These are phyloP conservation scores for Apis dorsata DNA, from an alignment of 1,140 invertebrate species.

Conservation along the genomic window DNA sequence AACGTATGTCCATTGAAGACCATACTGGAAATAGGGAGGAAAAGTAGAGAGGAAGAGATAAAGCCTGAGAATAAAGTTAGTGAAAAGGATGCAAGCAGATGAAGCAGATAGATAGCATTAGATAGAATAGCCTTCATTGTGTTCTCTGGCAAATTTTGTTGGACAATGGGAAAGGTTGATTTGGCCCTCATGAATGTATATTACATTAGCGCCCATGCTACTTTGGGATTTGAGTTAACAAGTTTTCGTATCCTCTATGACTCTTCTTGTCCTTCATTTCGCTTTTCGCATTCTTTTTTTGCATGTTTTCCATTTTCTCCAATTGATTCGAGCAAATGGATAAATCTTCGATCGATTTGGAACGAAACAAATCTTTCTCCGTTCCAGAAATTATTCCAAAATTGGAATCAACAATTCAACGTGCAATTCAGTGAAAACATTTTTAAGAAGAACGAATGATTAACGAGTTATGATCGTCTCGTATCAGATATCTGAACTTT, in stretches of 20 bases:
- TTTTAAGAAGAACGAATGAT: background rate
- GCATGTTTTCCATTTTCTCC: background rate
- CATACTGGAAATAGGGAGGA: background rate
- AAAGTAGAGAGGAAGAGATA: background rate
- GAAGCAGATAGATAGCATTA: slow-evolving; percentile 19
- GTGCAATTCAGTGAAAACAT: background rate
- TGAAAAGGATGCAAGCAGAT: slow-evolving; percentile 25
- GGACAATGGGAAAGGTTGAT: slow-evolving; percentile 66
- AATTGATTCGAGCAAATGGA: background rate
- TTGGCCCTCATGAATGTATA: slow-evolving; percentile 70
- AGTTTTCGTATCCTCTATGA: slow-evolving; percentile 43
- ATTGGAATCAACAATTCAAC: background rate
- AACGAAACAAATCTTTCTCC: background rate
- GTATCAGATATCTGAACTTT: background rate
- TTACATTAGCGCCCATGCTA: slow-evolving; percentile 60
- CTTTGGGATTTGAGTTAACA: slow-evolving; percentile 63
- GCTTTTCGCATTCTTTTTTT: background rate
- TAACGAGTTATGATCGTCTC: no score
- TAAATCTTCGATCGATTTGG: no score
- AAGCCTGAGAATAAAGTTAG: background rate
- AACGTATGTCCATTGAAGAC: slow-evolving; percentile 40
- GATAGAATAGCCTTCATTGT: slow-evolving; percentile 56
- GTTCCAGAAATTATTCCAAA: background rate
- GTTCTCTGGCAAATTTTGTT: slow-evolving; percentile 63
- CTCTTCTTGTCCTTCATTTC: slow-evolving; percentile 36